Base-by-base conservation (phyloP, 2,888 invertebrate genomes). In the Thelaira solivaga region DNA sequence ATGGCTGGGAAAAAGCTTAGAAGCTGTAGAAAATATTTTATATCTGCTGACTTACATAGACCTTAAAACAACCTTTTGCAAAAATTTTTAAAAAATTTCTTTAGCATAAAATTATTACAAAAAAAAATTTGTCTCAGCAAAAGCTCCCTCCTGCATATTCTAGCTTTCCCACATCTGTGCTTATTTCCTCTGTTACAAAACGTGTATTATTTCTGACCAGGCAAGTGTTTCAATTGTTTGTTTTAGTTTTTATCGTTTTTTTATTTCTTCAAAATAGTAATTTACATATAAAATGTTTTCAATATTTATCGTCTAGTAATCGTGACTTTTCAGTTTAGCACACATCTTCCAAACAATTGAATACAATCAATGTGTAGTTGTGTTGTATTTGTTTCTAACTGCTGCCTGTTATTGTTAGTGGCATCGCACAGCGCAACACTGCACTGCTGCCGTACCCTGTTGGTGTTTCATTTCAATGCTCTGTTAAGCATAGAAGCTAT, bases 241-340 rank as follows among this genome's bases (percentile, higher is more conserved):
- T 41, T 18, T 34, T 5, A 31, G 1, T 31, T 20, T 20, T 26
- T 53, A 2, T 47, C 24, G 5, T 26, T 16, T 26, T 59, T 68
- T 6, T 31, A 31, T 41, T 43, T 61, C 13, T 45, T 31, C 53
- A 29, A 67, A 55, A 61, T 62, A n/a, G n/a, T n/a, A 62, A 62
- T 75, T 75, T 74, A 67, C 69, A 74, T 75, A 71, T 71, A 75
- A 79, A 75, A 69, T 71, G 69, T 71, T 57, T 79, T 71, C 41
- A 59, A 71, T 61, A 71, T 74, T 75, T 74, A 71, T 65, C 71
- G 71, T 79, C 61, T 53, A 68, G 74, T 67, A 79, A 74, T 71
- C 79, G 74, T 75, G 79, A 79, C 75, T 75, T 75, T 71, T 62
- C 24, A 67, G 79, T 75, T 78, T 76, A 65, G 62, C 75, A 71